phyloP scores from a whole-genome alignment of 2,797 vertebrate species.

The Tapera naevia region DNA sequence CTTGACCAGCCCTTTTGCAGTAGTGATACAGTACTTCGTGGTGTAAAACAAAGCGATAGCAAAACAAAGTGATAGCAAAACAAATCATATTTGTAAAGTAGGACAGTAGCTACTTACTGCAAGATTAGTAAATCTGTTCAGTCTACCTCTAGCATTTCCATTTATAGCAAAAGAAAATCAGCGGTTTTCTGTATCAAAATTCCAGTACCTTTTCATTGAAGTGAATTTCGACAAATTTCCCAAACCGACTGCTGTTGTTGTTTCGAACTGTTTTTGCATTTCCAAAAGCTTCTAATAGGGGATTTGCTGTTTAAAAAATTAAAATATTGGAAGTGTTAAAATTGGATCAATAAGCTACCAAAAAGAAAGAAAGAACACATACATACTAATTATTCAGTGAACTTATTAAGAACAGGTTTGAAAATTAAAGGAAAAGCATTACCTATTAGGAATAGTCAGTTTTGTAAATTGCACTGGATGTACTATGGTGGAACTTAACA shows the following conservation, averaged over 20 bases:
- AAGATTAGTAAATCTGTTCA: not conserved
- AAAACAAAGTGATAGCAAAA: not conserved
- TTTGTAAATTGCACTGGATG: not conserved
- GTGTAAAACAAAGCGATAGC: too few relatives aligned
- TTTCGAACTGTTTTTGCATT: constrained; percentile 98
- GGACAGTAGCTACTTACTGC: not conserved
- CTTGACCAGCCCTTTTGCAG: not conserved
- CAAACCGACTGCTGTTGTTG: constrained; percentile 99
- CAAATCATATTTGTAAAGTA: not conserved
- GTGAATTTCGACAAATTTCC: constrained; percentile 99
- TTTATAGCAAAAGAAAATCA: not conserved
- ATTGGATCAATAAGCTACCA: not conserved
- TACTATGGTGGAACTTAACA: not conserved
- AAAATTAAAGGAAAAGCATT: not conserved
- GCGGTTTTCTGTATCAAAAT: not conserved
- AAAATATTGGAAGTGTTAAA: not conserved
- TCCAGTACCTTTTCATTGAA: constrained; percentile 92
- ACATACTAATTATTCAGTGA: not conserved
- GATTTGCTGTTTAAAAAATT: constrained; percentile 85
- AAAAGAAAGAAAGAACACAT: not conserved
- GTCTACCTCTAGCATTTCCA: not conserved
- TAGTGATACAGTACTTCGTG: not conserved
- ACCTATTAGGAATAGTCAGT: not conserved
- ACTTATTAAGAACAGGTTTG: not conserved
- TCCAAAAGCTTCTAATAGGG: constrained; percentile 96